Base-by-base conservation (phyloP, 2,888 invertebrate genomes). In the Lathronympha strigana region DNA sequence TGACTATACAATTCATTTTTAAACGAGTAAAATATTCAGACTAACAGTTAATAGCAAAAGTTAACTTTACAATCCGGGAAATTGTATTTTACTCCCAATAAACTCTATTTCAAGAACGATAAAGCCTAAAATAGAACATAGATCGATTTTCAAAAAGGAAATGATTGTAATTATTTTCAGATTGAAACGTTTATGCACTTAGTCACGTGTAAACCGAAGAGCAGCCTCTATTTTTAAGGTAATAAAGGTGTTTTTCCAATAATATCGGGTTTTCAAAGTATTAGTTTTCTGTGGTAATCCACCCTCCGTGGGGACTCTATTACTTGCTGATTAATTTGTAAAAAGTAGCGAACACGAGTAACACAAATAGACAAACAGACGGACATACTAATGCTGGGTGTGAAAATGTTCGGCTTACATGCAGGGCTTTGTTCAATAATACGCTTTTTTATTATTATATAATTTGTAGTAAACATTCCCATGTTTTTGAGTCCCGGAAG, bases 281-380 rank as follows among this genome's bases (percentile, higher is more conserved):
- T 40, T 17, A 33, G 13, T 17, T 4, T 6, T 15, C 11, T 4
- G 25, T 40, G 38, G 36, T 61, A 61, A 54, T 61, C 66, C 66
- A 61, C 61, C 66, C 66, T 61, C 49, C 17, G n/a, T 25, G 36
- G 63, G 61, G 71, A 69, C 62, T 71, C 68, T 71, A 74, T 73
- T 74, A 71, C 73, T 72, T 71, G 71, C 72, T 79, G 70, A 79
- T 80, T 80, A 81, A 81, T 81, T 81, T 80, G 74, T 81, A 80
- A 82, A 77, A 70, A 71, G 58, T 71, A 69, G 69, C 58, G 68
- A 63, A 68, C 63, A 63, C 68, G 63, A 28, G 50, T 28, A 58
- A 62, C 62, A 64, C 55, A 68, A 66, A 66, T 47, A 61, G 57
- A 25, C 13, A 68, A 60, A 64, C 45, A 60, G 55, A 15, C 17